phyloP scores from a whole-genome alignment of 2,888 invertebrate species.

The Pheosia gnoma region DNA sequence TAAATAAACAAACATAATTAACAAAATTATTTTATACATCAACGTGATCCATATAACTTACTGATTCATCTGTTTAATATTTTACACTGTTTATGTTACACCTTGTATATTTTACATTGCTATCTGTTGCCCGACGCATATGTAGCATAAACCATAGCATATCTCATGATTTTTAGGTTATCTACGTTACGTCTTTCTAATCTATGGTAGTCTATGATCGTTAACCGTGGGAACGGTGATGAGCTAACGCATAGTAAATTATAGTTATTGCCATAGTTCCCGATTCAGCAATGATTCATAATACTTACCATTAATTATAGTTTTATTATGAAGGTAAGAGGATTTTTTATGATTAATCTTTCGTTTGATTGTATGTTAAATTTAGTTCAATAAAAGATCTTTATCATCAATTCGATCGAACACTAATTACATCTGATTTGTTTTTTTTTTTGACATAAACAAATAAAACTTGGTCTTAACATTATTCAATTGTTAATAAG shows the following conservation, averaged over 20 bases:
- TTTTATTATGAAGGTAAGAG: neutral
- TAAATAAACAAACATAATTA: no score
- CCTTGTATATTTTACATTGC: no score
- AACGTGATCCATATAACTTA: no score
- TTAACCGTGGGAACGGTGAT: constrained; percentile 2
- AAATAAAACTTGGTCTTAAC: no score
- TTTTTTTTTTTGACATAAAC: no score
- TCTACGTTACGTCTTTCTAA: neutral
- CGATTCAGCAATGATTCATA: neutral
- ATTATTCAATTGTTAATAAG: no score
- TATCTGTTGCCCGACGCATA: neutral
- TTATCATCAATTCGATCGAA: no score
- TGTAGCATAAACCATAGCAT: neutral
- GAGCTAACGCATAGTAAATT: constrained; percentile 1
- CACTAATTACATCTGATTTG: no score
- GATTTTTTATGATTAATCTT: constrained; percentile 1
- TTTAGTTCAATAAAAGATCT: no score
- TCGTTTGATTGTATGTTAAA: neutral
- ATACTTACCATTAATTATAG: neutral
- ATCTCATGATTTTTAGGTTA: neutral
- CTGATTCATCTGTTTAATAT: no score
- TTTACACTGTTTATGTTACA: no score
- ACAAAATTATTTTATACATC: no score
- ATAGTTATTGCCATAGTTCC: neutral
- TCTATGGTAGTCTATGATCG: neutral